Evolutionary conservation across 2,797 vertebrate species (phyloP), one percentile per base, ranked within the genome.

Genomic region (Chiroxiphia lanceolata): DNA sequence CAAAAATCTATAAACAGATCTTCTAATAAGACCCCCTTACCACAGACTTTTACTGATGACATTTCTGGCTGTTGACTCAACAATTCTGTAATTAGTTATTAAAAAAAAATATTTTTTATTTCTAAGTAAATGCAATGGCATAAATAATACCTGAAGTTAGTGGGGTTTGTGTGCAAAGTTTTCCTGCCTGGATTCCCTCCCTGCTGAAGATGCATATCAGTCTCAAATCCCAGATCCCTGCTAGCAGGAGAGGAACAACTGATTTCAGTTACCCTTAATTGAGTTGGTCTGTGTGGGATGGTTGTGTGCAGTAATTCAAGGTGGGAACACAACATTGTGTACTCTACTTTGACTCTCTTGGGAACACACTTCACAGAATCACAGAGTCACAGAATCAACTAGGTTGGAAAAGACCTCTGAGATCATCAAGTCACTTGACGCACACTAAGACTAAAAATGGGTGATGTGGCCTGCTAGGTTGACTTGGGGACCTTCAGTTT

Each of bases 1-100:
- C 16, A 65, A 59, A 91, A 83, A 81, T 83, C 79, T 93, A 78
- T 93, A 85, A 93, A 85, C 87, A 92, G 38, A 68, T 68, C 29
- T 92, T 63, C 45, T 90, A 77, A 75, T 92, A 68, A 69, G 65
- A 53, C n/a, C 71, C 9, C 42, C 56, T 71, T 64, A 71, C 47
- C 51, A 85, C 44, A 87, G 65, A 61, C 76, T 68, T 89, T 14
- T 48, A 29, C 42, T 71, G 68, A 40, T 94, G 78, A 44, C 45
- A 80, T 80, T 93, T 95, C 68, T 81, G 38, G 29, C 75, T 79
- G 26, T 92, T 87, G 21, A 68, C 40, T 83, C 87, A 92, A 89
- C 56, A 75, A 44, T 80, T 87, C 64, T 5, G 0, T 65, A 81
- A 87, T 78, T 60, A 84, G 48, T 78, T 80, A 79, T 59, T 63